Evolutionary conservation across 2,113 vertebrate genomes (phyloP), one percentile per base, ranked within the genome.

Genomic region (Syrrhaptes paradoxus): DNA sequence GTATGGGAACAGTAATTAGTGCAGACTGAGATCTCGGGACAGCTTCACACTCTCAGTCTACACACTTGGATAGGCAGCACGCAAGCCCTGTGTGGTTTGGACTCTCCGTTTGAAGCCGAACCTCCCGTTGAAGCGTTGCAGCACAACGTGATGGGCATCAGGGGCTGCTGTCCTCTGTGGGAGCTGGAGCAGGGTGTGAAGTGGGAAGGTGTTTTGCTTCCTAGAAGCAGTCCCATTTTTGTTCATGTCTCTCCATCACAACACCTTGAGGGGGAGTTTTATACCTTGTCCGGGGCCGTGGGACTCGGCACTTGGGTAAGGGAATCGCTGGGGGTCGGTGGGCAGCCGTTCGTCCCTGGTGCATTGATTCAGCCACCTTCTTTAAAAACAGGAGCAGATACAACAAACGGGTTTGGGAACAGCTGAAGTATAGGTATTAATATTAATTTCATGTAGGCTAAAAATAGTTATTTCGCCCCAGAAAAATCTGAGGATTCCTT

Each of bases 101-200:
- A 17, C 15, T 32, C 55, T 58, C 43, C 19, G 5, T 3, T 31
- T 55, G 21, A 45, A 25, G 2, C 28, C 66, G 49, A 13, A 18
- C 2, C 55, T 74, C 17, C 41, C 25, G 43, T 6, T 49, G 34
- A 70, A 29, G 6, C 4, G 2, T 13, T 62, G 14, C 58, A n/a
- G 51, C 25, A 11, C 38, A 11, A 5, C 1, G 1, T 28, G 5
- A 6, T 5, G 32, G 17, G 2, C 29, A 28, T 5, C 22, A 2
- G 4, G 48, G 38, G 48, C 9, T n/a, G 49, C 28, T 58, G 8
- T n/a, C 5, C 48, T 38, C 43, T 8, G 0, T 0, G 21, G 7
- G 4, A 7, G 17, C 7, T 17, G 1, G 10, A 59, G 58, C 63
- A 51, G 63, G 57, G 45, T 0, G 0, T 11, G 68, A 45, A 41